phyloP scores from a whole-genome alignment of 2,113 vertebrate species.

The Saguinus imperator region DNA sequence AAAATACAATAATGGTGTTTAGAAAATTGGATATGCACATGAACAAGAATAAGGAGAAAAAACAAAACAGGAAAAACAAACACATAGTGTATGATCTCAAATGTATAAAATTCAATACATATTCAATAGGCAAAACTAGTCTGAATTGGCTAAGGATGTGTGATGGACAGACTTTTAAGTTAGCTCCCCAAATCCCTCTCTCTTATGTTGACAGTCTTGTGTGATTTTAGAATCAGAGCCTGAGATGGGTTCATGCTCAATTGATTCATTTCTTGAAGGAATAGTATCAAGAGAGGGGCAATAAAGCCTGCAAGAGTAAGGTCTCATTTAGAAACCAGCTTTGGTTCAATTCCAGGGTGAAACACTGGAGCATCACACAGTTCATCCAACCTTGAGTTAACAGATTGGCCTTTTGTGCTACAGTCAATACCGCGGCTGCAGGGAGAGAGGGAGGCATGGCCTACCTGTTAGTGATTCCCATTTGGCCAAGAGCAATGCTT shows the following conservation, averaged over 20 bases:
- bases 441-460: neutral
- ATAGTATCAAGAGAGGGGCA: neutral
- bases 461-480: neutral
- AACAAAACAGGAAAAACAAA: neutral
- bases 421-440: neutral
- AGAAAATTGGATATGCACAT: neutral
- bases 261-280: neutral
- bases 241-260: neutral
- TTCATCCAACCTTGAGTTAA: neutral
- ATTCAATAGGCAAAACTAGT: neutral
- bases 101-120: neutral
- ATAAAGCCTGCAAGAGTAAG: neutral
- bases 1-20: neutral
- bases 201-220: neutral
- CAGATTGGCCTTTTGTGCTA: neutral
- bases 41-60: neutral
- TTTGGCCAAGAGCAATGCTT: neutral
- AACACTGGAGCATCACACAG: neutral
- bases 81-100: neutral
- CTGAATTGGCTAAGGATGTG: neutral
- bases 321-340: neutral
- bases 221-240: neutral
- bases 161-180: neutral
- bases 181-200: neutral
- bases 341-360: neutral